Base-by-base conservation (phyloP, 2,888 invertebrate species). In the Agrochola litura region DNA sequence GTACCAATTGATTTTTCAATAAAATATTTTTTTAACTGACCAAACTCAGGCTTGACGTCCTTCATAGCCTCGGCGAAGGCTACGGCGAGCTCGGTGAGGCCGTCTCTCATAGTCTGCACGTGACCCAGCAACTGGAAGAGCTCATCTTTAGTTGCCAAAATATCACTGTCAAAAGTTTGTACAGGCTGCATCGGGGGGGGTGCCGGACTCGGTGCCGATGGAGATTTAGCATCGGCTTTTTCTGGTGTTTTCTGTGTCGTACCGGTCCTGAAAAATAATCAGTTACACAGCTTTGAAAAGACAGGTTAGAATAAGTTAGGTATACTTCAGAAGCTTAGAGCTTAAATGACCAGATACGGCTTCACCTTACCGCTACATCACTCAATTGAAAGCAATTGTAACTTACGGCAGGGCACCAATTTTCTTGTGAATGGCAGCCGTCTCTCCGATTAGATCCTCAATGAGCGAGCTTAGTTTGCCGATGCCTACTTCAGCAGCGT, bases 401-500 rank as follows among this genome's bases (percentile, higher is more conserved):
- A 68, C 83, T 79, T 75, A 85, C 86, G 73, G 56, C 37, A 22
- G 5, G 9, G 22, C n/a, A 14, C 37, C 75, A 91, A 73, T 4
- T 67, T 41, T 37, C 41, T 79, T 77, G 76, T 90, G 93, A 12
- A 95, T 85, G 14, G 84, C 90, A 1, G 91, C 78, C 3, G 93
- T 91, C 71, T 96, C 96, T 58, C 91, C 92, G 22, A 97, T 97
- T 22, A 97, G 88, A 83, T 97, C 97, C 90, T 97, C 97, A 10
- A 97, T 93, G 83, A 97, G 94, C 0, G 97, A 97, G 70, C 97
- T 97, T n/a, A 98, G 92, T 91, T 97, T 98, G 30, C 95, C 93
- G 69, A 98, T 97, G 37, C 97, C 97, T 58, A 95, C 93, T 89
- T 98, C 98, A 9, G 97, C 96, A 0, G 97, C 97, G 67, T 98